Evolutionary conservation across 2,113 vertebrate species (phyloP), one percentile per base, ranked within the genome.

Genomic region (Epinephelus lanceolatus): DNA sequence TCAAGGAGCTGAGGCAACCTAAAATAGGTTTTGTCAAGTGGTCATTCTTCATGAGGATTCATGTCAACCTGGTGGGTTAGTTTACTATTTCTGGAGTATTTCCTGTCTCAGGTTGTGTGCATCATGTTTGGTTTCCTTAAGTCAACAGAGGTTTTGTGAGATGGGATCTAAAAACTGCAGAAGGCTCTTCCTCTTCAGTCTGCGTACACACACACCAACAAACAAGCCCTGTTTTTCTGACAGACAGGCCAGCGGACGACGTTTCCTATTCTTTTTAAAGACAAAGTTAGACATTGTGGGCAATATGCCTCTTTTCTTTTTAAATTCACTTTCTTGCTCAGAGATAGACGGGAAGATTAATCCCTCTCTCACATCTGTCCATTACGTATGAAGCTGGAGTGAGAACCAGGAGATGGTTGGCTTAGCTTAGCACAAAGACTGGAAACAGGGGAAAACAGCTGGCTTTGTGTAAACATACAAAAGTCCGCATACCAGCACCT

Each of bases 21-120:
- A 25, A 65, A 76, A 80, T 40, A 40, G 52, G 65, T 77, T 88
- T 77, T 59, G 62, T 68, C 42, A 73, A 60, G 61, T 60, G 53
- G 55, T 78, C 77, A n/a, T 70, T 81, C 74, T 80, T 81, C 70
- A 63, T 68, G 78, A 81, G 55, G 61, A 55, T 71, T 23, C 55
- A 65, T 67, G 82, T 77, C 57, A 52, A 53, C n/a, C 75, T 1
- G 59, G 52, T 52, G 23, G n/a, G 14, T 40, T 53, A 47, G 42
- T 3, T 71, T 59, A 67, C 17, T 69, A 74, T 82, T 86, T 84
- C 45, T 71, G 65, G 71, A 73, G 30, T 52, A 61, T 73, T 80
- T 82, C 69, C 77, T 87, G 83, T 71, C 52, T 66, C 5, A 14
- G 15, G 25, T 40, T 62, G 27, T 33, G 61, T 77, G 52, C 68